These are phyloP conservation scores for Kobus ellipsiprymnus DNA, from an alignment of 2,113 vertebrate species.

Conservation along the genomic window DNA sequence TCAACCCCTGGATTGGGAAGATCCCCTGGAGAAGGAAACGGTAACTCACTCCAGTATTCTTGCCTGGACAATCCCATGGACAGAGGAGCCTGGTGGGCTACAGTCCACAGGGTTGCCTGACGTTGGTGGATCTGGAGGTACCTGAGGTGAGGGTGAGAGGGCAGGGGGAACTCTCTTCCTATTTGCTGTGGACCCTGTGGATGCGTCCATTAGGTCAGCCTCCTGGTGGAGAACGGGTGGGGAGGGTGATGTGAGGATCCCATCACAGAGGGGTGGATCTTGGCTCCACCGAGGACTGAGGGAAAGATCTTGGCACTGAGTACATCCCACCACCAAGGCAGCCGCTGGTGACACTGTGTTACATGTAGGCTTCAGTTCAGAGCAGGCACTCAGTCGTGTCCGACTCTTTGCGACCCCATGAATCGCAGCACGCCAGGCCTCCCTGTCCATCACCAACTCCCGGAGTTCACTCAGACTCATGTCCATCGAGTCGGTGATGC, in stretches of 20 bases:
- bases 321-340: neutral
- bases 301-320: neutral
- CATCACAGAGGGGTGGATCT: neutral
- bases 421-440: too few species aligned
- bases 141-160: neutral
- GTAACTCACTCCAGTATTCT: neutral
- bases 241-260: neutral
- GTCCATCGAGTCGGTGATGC: too few species aligned
- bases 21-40: neutral
- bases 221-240: neutral
- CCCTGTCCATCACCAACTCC: too few species aligned
- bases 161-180: neutral
- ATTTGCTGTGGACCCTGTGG: neutral
- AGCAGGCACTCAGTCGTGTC: too few species aligned
- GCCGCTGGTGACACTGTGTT: rapidly evolving
- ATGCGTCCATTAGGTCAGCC: rapidly evolving
- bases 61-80: neutral
- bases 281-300: neutral
- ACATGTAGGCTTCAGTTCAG: too few species aligned
- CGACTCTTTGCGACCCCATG: too few species aligned
- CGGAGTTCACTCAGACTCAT: too few species aligned
- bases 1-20: neutral
- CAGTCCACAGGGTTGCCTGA: neutral
- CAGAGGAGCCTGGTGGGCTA: neutral
- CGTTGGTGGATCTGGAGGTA: neutral